A percentile compares a stretch with the other conserved stretches of the same genome.
These are phyloP conservation scores for Quiscalus mexicanus DNA, from an alignment of 2,113 vertebrate species.

Conservation along the genomic window DNA sequence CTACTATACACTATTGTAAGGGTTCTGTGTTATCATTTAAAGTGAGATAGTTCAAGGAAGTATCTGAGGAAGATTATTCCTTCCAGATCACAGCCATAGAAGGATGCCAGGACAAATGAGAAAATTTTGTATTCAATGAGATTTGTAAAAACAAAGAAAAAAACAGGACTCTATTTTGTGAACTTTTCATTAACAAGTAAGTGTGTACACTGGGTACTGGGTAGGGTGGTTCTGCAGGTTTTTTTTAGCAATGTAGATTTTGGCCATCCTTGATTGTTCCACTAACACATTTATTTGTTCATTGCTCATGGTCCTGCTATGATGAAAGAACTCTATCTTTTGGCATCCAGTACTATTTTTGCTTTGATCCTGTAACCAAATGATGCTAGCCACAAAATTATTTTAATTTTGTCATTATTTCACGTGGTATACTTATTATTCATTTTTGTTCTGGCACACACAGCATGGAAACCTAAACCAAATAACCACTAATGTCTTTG, in stretches of 20 bases:
- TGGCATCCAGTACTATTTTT: neutral
- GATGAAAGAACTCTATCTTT: neutral
- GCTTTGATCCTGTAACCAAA: slow-evolving; percentile 5
- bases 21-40: neutral
- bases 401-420: slow-evolving; percentile 11
- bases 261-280: neutral
- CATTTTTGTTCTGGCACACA: neutral
- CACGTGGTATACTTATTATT: neutral
- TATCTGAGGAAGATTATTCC: neutral
- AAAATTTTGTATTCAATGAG: neutral
- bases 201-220: neutral
- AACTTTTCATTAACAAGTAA: neutral
- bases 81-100: neutral
- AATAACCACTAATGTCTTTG: neutral
- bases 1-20: neutral
- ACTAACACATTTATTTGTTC: neutral
- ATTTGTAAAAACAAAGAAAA: neutral
- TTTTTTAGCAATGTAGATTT: neutral
- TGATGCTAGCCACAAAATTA: neutral
- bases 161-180: neutral
- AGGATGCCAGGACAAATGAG: neutral
- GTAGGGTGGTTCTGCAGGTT: neutral
- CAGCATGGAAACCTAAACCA: neutral
- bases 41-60: neutral
- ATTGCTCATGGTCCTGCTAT: neutral